Base-by-base conservation (phyloP, 2,113 vertebrate species). In the Thamnaconus septentrionalis region DNA sequence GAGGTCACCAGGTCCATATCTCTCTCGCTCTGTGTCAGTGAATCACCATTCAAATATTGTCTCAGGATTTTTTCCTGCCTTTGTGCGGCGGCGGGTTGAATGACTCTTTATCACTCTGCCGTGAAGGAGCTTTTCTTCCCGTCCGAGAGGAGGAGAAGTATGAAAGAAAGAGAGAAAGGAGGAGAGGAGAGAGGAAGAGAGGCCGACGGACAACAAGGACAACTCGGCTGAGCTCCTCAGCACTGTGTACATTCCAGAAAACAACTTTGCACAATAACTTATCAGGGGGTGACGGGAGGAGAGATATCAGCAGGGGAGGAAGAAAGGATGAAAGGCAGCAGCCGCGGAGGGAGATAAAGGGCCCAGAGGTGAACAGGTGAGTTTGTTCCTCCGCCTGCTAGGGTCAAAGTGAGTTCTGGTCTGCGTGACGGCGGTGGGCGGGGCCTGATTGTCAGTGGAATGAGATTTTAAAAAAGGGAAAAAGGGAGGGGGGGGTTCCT, bases 11-110 rank as follows among this genome's bases (percentile, higher is more conserved):
- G 18, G 85, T 82, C 59, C 74, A 58, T 85, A 87, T 90, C 83
- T 81, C 64, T 78, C 53, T 56, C 57, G n/a, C 59, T 52, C 56
- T 66, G 75, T 71, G 73, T 83, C 77, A 86, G 83, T 83, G 82
- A 89, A 87, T 89, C 85, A 86, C 77, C 83, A n/a, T 80, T 84
- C 78, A 81, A 85, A 91, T 90, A 89, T 90, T 88, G 88, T 87
- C 83, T 83, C 65, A 84, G 70, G 78, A 79, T 83, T 84, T 87
- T 81, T 70, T 81, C 71, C 64, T 6, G 58, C 56, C 85, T 80
- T 82, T 60, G 78, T 84, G 74, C 72, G 59, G 71, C 61, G 61
- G 81, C 58, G 56, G 74, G 76, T 63, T 73, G 69, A 80, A 73
- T 74, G 53, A 71, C 75, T 80, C 69, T 86, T 81, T 85, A 82